A percentile compares a stretch with the other conserved stretches of the same genome.
Conservation (phyloP, 1,140 invertebrate genomes). For the Drepana arcuata region DNA sequence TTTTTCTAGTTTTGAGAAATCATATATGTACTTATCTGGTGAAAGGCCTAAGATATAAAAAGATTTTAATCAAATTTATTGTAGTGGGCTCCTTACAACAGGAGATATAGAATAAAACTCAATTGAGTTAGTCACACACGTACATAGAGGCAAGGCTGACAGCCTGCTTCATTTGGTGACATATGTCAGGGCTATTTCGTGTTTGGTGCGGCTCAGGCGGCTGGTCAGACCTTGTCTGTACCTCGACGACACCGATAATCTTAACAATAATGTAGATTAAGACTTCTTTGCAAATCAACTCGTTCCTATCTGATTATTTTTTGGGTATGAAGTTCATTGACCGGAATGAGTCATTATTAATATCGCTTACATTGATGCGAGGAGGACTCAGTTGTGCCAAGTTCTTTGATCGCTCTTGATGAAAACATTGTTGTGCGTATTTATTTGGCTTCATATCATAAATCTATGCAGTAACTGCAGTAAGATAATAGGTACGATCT, state of each 20-base stretch:
- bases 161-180: constrained; percentile 64
- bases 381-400: constrained; percentile 10
- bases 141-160: constrained; percentile 62
- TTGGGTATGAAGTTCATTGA: constrained; percentile 33
- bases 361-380: constrained; percentile 14
- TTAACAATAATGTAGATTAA: too few relatives aligned
- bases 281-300: constrained; percentile 25
- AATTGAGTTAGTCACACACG: constrained; percentile 37
- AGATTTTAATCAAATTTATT: too few relatives aligned
- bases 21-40: too few relatives aligned
- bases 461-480: constrained; percentile 11
- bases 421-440: constrained; percentile 16
- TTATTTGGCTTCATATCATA: constrained; percentile 4
- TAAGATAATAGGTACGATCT: constrained; percentile 9
- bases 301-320: constrained; percentile 15
- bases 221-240: constrained; percentile 14
- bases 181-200: constrained; percentile 61
- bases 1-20: too few relatives aligned
- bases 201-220: constrained; percentile 23
- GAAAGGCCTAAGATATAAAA: too few relatives aligned
- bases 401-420: constrained; percentile 11
- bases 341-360: constrained; percentile 36
- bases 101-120: too few relatives aligned
- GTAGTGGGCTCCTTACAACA: too few relatives aligned
- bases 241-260: constrained; percentile 23